Percentiles rank a stretch among this genome's conserved stretches.
Conservation (phyloP, 2,888 invertebrate species). For the Drosophila affinis region DNA sequence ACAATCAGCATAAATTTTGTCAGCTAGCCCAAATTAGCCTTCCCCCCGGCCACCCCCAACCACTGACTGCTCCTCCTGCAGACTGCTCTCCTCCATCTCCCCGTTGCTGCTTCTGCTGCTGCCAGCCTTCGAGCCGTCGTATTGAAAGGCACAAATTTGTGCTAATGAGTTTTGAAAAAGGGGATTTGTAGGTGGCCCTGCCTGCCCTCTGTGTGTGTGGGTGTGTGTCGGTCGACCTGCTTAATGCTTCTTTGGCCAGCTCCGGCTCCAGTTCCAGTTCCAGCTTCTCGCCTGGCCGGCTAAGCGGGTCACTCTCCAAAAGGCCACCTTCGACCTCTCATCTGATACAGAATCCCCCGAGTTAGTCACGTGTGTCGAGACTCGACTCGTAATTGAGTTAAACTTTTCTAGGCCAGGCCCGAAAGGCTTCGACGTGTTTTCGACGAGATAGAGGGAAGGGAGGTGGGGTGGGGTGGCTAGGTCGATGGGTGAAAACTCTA, state of each 20-base stretch:
- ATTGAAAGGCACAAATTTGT: conserved; percentile 78
- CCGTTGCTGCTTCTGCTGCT: conserved; percentile 16
- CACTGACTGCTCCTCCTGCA: neutral
- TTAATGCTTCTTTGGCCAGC: conserved; percentile 50
- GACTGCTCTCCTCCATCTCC: conserved; percentile 2
- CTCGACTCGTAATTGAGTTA: conserved; percentile 71
- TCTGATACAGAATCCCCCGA: conserved; percentile 41
- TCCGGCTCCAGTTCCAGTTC: conserved; percentile 40
- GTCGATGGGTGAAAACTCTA: conserved; percentile 46
- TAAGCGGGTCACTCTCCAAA: conserved; percentile 65
- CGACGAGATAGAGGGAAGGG: neutral
- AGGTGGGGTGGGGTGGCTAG: conserved; percentile 59
- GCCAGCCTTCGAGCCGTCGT: conserved; percentile 37
- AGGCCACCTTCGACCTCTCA: conserved; percentile 34
- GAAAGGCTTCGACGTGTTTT: conserved; percentile 45
- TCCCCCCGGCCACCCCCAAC: neutral
- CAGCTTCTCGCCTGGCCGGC: conserved; percentile 50
- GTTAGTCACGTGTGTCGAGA: conserved; percentile 70
- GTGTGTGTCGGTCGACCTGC: conserved; percentile 56
- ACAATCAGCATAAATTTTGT: conserved; percentile 80
- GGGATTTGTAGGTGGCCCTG: conserved; percentile 65
- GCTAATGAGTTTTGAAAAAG: conserved; percentile 77
- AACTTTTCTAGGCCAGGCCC: conserved; percentile 73
- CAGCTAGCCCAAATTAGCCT: conserved; percentile 64
- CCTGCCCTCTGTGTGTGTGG: neutral